Conservation (phyloP, 2,797 vertebrate genomes). For the Gallinago stenura region DNA sequence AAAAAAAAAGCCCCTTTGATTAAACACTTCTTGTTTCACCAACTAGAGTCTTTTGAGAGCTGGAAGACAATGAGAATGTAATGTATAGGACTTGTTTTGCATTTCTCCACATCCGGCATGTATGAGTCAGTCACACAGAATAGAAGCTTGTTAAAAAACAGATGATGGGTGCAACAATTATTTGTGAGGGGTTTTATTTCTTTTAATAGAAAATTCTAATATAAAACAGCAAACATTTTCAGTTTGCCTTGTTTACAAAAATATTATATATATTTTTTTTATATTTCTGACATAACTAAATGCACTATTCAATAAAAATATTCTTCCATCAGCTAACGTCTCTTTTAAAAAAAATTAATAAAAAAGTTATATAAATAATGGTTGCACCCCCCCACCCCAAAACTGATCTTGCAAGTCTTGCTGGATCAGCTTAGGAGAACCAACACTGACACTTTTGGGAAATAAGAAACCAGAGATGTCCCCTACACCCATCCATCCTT, state of each 20-base stretch:
- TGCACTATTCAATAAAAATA: conserved; percentile 73
- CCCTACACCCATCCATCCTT: neutral
- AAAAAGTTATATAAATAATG: conserved; percentile 73
- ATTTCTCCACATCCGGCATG: neutral
- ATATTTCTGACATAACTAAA: conserved; percentile 78
- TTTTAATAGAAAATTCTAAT: conserved; percentile 74
- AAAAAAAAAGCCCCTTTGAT: neutral
- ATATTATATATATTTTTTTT: conserved; percentile 73
- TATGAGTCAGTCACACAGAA: conserved; percentile 60
- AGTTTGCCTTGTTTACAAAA: conserved; percentile 76
- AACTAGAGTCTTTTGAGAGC: neutral
- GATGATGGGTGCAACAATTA: conserved; percentile 71
- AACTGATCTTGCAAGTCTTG: conserved; percentile 25
- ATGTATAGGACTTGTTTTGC: conserved; percentile 62
- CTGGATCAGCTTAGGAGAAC: conserved; percentile 53
- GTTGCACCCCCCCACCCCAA: conserved; percentile 54
- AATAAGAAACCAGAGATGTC: neutral
- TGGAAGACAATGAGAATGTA: conserved; percentile 14
- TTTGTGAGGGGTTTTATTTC: conserved; percentile 67
- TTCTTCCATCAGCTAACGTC: conserved; percentile 58
- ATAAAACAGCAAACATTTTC: conserved; percentile 73
- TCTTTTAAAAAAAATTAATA: conserved; percentile 63
- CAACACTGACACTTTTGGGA: conserved; percentile 14
- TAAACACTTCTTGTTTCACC: neutral
- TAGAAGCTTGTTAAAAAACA: conserved; percentile 62